Conservation (phyloP, 1,140 invertebrate species). For the Protaetia brevitarsis region DNA sequence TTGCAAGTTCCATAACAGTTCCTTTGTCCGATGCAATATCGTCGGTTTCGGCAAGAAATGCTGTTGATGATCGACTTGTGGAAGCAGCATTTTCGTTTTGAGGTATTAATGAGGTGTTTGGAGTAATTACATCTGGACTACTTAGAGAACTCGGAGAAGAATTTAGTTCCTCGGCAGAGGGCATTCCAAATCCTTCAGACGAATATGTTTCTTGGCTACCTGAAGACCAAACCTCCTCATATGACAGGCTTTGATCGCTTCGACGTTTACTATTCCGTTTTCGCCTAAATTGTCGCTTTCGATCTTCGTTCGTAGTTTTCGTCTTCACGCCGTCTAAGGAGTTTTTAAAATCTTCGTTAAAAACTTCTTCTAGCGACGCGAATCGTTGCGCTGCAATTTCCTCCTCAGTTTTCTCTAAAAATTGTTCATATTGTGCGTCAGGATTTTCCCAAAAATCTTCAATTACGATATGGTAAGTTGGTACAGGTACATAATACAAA, state of each 20-base stretch:
- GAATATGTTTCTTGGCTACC: not conserved
- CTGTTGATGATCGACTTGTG: not conserved
- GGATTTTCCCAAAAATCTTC: conserved; percentile 27
- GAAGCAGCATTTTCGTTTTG: not conserved
- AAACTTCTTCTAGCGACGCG: not conserved
- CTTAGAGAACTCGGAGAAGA: not conserved
- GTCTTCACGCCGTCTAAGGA: conserved; percentile 26
- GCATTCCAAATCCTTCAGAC: not conserved
- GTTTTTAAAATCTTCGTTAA: conserved; percentile 23
- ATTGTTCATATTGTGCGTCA: conserved; percentile 27
- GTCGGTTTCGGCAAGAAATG: not conserved
- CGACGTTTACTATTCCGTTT: not conserved
- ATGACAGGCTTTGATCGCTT: not conserved
- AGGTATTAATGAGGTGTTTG: not conserved
- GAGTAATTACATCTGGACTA: not conserved
- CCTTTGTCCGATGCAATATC: not conserved
- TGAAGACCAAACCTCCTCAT: not conserved
- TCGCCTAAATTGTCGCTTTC: conserved; percentile 13
- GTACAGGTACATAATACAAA: not conserved
- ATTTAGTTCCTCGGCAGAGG: not conserved
- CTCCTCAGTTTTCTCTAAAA: not conserved
- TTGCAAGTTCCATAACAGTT: no score
- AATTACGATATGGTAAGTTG: conserved; percentile 25
- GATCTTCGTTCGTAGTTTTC: conserved; percentile 16
- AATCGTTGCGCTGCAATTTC: not conserved